These are phyloP conservation scores for Brachypalpus laphriformis DNA, from an alignment of 2,888 invertebrate species.

Conservation along the genomic window DNA sequence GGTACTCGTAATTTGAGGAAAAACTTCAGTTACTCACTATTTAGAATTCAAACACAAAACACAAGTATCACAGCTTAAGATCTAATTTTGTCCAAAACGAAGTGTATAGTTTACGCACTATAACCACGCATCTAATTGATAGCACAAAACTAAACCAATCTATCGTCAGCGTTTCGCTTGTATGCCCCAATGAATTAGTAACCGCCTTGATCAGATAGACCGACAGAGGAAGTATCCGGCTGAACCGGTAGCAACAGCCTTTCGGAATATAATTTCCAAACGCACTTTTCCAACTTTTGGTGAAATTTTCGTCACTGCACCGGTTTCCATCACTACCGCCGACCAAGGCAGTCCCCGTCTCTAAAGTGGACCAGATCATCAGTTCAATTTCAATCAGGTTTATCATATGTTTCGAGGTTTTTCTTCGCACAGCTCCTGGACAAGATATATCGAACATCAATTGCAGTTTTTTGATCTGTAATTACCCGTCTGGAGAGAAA, in stretches of 20 bases:
- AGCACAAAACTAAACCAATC: slow-evolving; percentile 31
- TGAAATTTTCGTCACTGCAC: slow-evolving; percentile 55
- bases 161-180: not conserved
- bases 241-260: slow-evolving; percentile 34
- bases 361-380: slow-evolving; percentile 68
- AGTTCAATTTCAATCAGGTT: slow-evolving; percentile 58
- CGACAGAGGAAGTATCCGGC: slow-evolving; percentile 29
- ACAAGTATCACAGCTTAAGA: not conserved
- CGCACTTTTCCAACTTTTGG: slow-evolving; percentile 55
- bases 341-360: not conserved
- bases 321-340: slow-evolving; percentile 18
- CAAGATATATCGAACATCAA: slow-evolving; percentile 11
- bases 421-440: slow-evolving; percentile 24
- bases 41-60: no score
- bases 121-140: slow-evolving; percentile 15
- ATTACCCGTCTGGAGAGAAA: slow-evolving; percentile 56
- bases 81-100: not conserved
- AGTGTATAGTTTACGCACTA: not conserved
- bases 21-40: no score
- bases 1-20: no score
- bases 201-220: not conserved
- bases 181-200: not conserved
- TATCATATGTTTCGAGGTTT: slow-evolving; percentile 28
- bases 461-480: slow-evolving; percentile 48
- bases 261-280: slow-evolving; percentile 34